Evolutionary conservation across 2,113 vertebrate species (phyloP).

Genomic region (Neogobius melanostomus): DNA sequence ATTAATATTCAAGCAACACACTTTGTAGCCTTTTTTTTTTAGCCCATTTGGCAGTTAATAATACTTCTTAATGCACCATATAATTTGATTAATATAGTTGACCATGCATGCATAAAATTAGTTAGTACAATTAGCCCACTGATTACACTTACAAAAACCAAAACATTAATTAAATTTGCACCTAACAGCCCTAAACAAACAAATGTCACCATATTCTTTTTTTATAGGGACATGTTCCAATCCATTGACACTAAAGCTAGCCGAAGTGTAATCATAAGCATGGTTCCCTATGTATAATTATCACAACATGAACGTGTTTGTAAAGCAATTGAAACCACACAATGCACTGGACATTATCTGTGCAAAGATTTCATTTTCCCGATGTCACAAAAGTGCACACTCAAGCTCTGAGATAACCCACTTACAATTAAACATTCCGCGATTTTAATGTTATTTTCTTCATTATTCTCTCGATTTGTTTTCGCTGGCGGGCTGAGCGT

Average conservation of each 20-base stretch:
- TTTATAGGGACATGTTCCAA: not conserved
- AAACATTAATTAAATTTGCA: conserved; percentile 1
- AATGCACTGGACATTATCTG: not conserved
- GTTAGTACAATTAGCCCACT: conserved; percentile 2
- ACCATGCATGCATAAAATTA: conserved; percentile 7
- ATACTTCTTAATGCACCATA: conserved; percentile 8
- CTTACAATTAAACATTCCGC: not conserved
- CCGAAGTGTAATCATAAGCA: not conserved
- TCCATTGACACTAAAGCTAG: conserved; percentile 2
- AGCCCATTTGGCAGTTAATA: not conserved
- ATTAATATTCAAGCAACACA: conserved; percentile 2
- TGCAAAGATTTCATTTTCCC: not conserved
- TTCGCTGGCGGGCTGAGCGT: not conserved
- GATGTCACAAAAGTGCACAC: conserved; percentile 3
- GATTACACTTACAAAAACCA: conserved; percentile 4
- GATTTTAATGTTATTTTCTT: conserved; percentile 10
- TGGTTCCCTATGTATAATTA: not conserved
- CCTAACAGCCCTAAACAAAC: not conserved
- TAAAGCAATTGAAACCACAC: not conserved
- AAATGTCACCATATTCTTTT: not conserved
- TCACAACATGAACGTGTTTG: not conserved
- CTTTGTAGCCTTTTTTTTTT: conserved; percentile 6
- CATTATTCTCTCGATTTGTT: not conserved
- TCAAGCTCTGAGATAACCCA: not conserved
- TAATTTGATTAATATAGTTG: conserved; percentile 5